phyloP scores from a whole-genome alignment of 2,797 vertebrate genomes.

The Gallinago stenura region DNA sequence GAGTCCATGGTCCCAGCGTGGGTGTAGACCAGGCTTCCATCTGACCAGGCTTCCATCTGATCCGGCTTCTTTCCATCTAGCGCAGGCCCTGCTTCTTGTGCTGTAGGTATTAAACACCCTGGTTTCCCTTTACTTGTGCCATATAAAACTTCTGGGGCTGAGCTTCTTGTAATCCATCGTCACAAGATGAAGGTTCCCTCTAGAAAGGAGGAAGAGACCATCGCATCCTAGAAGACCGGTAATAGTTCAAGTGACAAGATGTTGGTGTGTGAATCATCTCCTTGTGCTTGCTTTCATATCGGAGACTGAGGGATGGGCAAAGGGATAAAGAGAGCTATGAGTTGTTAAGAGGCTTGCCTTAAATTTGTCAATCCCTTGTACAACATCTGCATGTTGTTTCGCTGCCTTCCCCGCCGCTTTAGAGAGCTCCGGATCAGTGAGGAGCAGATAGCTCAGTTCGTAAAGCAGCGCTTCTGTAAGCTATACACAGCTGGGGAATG shows the following conservation, averaged over 20 bases:
- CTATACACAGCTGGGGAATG: slow-evolving; percentile 56
- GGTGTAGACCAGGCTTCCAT: too few species aligned
- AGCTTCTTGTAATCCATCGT: neutral
- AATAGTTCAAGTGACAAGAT: neutral
- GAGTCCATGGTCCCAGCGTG: rapidly evolving
- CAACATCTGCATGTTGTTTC: slow-evolving; percentile 49
- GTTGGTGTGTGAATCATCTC: neutral
- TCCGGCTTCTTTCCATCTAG: neutral
- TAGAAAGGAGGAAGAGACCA: neutral
- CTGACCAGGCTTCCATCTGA: too few species aligned
- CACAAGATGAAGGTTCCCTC: neutral
- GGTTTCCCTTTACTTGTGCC: neutral
- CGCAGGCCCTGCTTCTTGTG: rapidly evolving
- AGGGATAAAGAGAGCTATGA: slow-evolving; percentile 5
- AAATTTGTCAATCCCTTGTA: slow-evolving; percentile 39
- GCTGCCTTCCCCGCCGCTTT: slow-evolving; percentile 17
- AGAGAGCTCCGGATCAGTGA: slow-evolving; percentile 13
- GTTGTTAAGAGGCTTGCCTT: slow-evolving; percentile 26
- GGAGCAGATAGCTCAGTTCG: slow-evolving; percentile 48
- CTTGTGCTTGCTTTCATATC: neutral
- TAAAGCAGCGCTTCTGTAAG: slow-evolving; percentile 62
- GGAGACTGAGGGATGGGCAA: neutral
- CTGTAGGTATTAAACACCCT: neutral
- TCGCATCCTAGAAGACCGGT: neutral
- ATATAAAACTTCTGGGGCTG: neutral